phyloP scores from a whole-genome alignment of 1,140 invertebrate species.

The Drosophila virilis region DNA sequence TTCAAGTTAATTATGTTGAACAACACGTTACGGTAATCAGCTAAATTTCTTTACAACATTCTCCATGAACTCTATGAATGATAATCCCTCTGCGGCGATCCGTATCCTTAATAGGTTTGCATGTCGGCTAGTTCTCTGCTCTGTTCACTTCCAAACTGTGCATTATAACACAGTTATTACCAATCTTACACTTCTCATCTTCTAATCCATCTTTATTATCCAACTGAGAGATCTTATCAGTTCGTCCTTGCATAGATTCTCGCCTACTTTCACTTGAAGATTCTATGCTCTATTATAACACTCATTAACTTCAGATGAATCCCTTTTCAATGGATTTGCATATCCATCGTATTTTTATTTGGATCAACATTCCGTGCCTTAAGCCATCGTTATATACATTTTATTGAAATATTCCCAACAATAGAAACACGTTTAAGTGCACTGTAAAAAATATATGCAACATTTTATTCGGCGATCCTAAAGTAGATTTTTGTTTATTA shows the following conservation, averaged over 20 bases:
- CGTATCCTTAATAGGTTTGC: no score
- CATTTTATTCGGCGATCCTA: slow-evolving; percentile 43
- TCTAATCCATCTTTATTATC: neutral
- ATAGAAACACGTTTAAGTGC: slow-evolving; percentile 24
- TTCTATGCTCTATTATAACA: no score
- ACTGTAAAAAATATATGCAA: slow-evolving; percentile 54
- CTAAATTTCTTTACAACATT: no score
- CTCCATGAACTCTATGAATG: neutral
- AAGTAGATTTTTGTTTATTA: slow-evolving; percentile 30
- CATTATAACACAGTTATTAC: neutral
- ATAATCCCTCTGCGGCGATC: neutral
- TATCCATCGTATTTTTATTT: no score
- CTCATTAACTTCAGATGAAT: neutral
- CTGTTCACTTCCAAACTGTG: neutral
- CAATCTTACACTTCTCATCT: neutral
- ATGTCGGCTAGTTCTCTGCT: neutral
- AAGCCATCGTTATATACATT: no score
- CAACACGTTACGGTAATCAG: no score
- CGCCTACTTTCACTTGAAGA: neutral
- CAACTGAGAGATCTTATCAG: neutral
- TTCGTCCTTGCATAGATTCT: neutral
- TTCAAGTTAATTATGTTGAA: no score
- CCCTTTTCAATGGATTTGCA: no score
- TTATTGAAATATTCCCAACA: neutral
- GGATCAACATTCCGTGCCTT: no score